phyloP scores from a whole-genome alignment of 2,797 vertebrate species.

The Columba guinea region DNA sequence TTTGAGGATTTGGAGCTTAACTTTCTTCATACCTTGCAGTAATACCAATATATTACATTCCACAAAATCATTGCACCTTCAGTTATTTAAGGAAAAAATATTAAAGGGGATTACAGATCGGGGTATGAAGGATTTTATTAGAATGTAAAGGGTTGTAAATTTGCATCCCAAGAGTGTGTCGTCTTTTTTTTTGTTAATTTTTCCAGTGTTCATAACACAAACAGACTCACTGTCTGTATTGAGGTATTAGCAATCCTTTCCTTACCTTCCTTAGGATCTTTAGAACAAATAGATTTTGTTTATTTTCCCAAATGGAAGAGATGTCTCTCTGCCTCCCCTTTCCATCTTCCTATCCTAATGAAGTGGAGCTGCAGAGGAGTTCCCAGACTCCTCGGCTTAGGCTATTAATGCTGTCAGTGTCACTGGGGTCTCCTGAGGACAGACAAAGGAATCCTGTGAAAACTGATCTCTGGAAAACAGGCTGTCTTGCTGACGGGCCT shows the following conservation, averaged over 20 bases:
- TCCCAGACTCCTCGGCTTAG: neutral
- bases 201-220: neutral
- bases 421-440: neutral
- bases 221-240: neutral
- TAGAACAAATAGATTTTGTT: neutral
- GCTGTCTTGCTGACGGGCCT: neutral
- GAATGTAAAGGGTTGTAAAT: neutral
- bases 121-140: neutral
- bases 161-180: neutral
- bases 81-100: neutral
- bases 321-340: neutral
- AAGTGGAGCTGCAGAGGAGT: neutral
- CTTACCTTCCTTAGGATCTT: neutral
- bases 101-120: neutral
- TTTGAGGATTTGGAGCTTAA: neutral
- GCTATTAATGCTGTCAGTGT: neutral
- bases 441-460: neutral
- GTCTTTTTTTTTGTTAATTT: neutral
- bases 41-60: neutral
- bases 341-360: neutral
- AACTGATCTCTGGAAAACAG: neutral
- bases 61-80: neutral
- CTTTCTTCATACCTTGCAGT: neutral
- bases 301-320: neutral
- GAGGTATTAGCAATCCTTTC: neutral